A percentile compares a stretch with the other conserved stretches of the same genome.
Evolutionary conservation across 2,888 invertebrate species (phyloP).

Genomic region (Aradus depressus): DNA sequence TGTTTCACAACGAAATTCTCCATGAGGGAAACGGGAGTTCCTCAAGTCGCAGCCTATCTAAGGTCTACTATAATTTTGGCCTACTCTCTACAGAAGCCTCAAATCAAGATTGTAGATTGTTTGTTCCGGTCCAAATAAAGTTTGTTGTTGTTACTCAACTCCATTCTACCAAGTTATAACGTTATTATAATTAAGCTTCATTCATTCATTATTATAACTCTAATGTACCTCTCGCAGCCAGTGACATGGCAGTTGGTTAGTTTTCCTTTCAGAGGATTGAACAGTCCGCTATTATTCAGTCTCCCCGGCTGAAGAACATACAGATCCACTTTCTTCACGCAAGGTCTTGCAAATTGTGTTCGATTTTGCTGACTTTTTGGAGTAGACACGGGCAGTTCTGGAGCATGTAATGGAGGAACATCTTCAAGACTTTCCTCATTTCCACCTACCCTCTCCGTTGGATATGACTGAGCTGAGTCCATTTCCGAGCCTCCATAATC

Average conservation of each 20-base stretch:
- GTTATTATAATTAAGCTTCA: too few species aligned
- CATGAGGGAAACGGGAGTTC: too few species aligned
- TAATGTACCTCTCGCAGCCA: slow-evolving; percentile 72
- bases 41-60: too few species aligned
- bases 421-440: slow-evolving; percentile 12
- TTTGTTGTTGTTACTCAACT: too few species aligned
- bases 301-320: slow-evolving; percentile 73
- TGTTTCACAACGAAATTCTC: too few species aligned
- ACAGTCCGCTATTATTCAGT: slow-evolving; percentile 62
- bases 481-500: slow-evolving; percentile 17
- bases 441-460: slow-evolving; percentile 3
- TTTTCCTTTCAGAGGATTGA: slow-evolving; percentile 78
- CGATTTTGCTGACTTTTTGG: slow-evolving; percentile 40
- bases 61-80: too few species aligned
- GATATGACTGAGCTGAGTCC: slow-evolving; percentile 2
- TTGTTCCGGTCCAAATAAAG: too few species aligned
- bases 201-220: too few species aligned
- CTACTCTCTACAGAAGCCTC: too few species aligned
- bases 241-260: slow-evolving; percentile 78
- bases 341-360: slow-evolving; percentile 47
- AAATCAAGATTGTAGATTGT: too few species aligned
- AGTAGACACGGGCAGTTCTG: slow-evolving; percentile 36
- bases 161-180: too few species aligned
- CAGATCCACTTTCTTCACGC: slow-evolving; percentile 78
- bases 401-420: slow-evolving; percentile 31